Evolutionary conservation across 2,797 vertebrate species (phyloP), one percentile per base, ranked within the genome.

Genomic region (Muraenolepis orangiensis): DNA sequence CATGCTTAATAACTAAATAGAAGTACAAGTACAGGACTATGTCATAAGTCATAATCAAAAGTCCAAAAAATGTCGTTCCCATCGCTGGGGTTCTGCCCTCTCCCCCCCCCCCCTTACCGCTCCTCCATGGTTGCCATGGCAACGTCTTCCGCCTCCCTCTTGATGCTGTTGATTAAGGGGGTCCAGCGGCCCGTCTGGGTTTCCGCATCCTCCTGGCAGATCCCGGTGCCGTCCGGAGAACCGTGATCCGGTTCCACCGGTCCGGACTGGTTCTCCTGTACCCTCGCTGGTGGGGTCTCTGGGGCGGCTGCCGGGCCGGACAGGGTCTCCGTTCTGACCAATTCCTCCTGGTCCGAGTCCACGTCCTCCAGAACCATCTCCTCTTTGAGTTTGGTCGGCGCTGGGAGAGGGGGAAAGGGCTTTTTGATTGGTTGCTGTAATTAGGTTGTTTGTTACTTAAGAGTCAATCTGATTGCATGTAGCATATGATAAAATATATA

Each of bases 181-280:
- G 92, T 94, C 94, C 94, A 94, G 72, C 91, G 91, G 67, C 89
- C 93, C 0, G 94, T 94, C 80, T 94, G 93, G 0, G 94, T 94
- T 83, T 93, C 93, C 0, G 93, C 93, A 0, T 94, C 93, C 76
- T 94, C 93, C 67, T 78, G 89, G 71, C 70, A 70, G 0, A 20
- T 74, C 66, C 81, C 82, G 0, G 75, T 32, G 3, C 20, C 7
- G 20, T 23, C 20, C 51, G 3, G 20, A n/a, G 14, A 14, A 20
- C 6, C 16, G 42, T 5, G 42, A 6, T 3, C 42, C 6, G 42
- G 16, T 20, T 46, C 38, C 4, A 20, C 42, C 4, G 46, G 46
- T 51, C 46, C 51, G 6, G 51, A 8, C 51, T 7, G 51, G 51
- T 20, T n/a, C 7, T 57, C 51, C 51, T 57, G 51, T 23, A 8